Base-by-base conservation (phyloP, 2,888 invertebrate species). In the Protonemura montana region DNA sequence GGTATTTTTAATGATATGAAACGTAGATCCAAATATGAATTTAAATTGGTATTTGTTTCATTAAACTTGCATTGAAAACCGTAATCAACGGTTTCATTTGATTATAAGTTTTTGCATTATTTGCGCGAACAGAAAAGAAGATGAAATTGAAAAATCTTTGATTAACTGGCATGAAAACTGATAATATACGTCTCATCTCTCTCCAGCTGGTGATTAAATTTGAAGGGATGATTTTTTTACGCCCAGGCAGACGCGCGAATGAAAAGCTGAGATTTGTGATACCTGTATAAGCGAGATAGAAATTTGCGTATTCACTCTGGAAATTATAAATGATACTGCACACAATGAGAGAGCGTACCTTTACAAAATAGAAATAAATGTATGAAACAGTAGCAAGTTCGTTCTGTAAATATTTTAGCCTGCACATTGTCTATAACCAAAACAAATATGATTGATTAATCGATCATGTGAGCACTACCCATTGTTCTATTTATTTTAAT, bases 21-120 rank as follows among this genome's bases (percentile, higher is more conserved):
- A 59, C 13, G 59, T 13, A 59, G 21, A 59, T 13, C 59, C 16
- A 59, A 59, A 59, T 59, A 21, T 59, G 59, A 59, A 59, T 59
- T 59, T 21, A 59, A 59, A 59, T 59, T 59, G 59, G 59, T 59
- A 59, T 59, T 59, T 59, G 59, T 59, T 59, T 59, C 59, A 59
- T 59, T 59, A 59, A 59, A 59, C 59, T 59, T 59, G 59, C 59
- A 59, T 59, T 59, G 59, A 59, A 59, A 59, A 59, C 59, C 21
- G 59, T 59, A 59, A 59, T 59, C 59, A 59, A 59, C 59, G 59
- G 21, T 10, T 59, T 59, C 21, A 59, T 59, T 59, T 59, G 6
- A 59, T 59, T 59, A 59, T 59, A 59, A 59, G 59, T 59, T 59
- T 59, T 59, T 13, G 59, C 59, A 13, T 59, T 59, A 59, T 59